phyloP scores from a whole-genome alignment of 2,797 vertebrate genomes.

The Neopelma chrysocephalum region DNA sequence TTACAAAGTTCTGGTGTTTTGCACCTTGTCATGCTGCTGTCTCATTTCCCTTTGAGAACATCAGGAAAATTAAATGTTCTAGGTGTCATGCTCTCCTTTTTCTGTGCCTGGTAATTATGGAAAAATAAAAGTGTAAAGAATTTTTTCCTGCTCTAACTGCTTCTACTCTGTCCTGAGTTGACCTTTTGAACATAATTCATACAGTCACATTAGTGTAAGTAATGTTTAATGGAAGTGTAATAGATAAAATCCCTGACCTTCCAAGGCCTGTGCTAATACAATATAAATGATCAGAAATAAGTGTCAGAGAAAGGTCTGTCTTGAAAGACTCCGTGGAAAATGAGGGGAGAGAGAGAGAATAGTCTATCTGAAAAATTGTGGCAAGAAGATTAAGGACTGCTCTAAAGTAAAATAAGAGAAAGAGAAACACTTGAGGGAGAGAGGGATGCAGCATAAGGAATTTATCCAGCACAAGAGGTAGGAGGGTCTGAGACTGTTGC shows the following conservation, averaged over 20 bases:
- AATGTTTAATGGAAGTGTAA: not conserved
- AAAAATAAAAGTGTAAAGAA: not conserved
- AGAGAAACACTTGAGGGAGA: not conserved
- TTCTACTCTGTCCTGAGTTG: not conserved
- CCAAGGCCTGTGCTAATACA: not conserved
- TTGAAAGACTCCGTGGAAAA: not conserved
- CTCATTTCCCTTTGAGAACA: not conserved
- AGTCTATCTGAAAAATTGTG: not conserved
- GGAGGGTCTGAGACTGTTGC: not conserved
- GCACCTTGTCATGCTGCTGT: not conserved
- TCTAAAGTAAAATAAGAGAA: not conserved
- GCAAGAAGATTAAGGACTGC: not conserved
- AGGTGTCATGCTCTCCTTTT: not conserved
- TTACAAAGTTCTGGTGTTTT: not conserved
- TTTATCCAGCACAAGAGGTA: not conserved
- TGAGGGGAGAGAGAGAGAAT: not conserved
- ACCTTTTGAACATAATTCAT: not conserved
- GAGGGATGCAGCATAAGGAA: not conserved
- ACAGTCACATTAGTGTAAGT: not conserved
- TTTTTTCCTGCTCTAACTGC: not conserved
- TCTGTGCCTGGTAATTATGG: not conserved
- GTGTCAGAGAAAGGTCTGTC: not conserved
- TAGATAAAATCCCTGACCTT: slow-evolving; percentile 25
- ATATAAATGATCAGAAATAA: slow-evolving; percentile 7
- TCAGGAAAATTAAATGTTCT: not conserved